A percentile compares a stretch with the other conserved stretches of the same genome.
Evolutionary conservation across 2,888 invertebrate species (phyloP).

Genomic region (Deroplatys truncata): DNA sequence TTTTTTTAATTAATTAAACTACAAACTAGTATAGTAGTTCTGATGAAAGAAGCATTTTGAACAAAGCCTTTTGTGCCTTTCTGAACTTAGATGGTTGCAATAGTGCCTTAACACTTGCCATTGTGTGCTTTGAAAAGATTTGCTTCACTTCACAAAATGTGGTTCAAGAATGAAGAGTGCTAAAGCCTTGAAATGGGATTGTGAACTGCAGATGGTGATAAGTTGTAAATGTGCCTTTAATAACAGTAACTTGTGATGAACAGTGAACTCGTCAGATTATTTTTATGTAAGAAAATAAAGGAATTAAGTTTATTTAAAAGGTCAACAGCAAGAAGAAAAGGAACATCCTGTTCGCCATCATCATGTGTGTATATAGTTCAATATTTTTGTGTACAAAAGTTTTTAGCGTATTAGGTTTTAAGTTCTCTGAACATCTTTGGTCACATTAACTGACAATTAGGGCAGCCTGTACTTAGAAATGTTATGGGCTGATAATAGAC

Average conservation of each 20-base stretch:
- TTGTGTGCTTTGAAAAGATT: background rate
- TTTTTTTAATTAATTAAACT: background rate
- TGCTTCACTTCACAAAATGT: background rate
- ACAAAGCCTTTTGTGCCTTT: background rate
- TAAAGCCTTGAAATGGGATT: background rate
- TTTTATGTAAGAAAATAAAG: background rate
- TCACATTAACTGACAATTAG: background rate
- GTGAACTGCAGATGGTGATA: background rate
- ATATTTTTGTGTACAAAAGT: constrained; percentile 23
- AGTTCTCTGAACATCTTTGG: background rate
- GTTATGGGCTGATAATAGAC: constrained; percentile 19
- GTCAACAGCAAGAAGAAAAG: background rate
- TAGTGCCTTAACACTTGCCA: background rate
- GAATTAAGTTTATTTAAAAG: background rate
- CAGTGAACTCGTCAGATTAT: background rate
- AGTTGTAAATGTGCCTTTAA: background rate
- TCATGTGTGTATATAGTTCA: constrained; percentile 18
- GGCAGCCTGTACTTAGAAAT: constrained; percentile 22
- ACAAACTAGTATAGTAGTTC: background rate
- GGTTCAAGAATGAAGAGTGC: background rate
- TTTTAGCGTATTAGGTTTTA: background rate
- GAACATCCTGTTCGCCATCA: background rate
- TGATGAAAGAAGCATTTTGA: background rate
- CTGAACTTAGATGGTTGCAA: background rate
- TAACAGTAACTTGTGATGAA: background rate